These are phyloP conservation scores for Balanococcus diminutus DNA, from an alignment of 2,888 invertebrate species.

Conservation along the genomic window DNA sequence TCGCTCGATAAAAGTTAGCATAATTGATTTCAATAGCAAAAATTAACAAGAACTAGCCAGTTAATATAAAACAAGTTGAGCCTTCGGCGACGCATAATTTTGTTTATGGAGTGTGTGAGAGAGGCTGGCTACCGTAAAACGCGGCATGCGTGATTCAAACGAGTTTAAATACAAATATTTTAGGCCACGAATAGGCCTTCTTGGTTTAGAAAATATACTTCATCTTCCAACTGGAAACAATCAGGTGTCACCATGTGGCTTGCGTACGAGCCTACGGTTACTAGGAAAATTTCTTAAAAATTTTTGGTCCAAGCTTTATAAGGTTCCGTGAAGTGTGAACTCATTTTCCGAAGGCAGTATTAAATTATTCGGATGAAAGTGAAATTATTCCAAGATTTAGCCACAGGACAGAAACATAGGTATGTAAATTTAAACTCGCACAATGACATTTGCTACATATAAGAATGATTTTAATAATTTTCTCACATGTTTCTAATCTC, in stretches of 20 bases:
- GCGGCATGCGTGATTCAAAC: conserved; percentile 32
- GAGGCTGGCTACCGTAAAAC: conserved; percentile 18
- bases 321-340: neutral
- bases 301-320: neutral
- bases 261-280: neutral
- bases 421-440: neutral
- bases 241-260: conserved; percentile 8
- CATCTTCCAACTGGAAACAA: conserved; percentile 19
- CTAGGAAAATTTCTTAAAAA: neutral
- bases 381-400: neutral
- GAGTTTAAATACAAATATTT: neutral
- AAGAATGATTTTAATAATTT: neutral
- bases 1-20: neutral
- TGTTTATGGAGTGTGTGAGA: neutral
- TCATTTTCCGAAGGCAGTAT: neutral
- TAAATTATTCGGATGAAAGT: neutral
- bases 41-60: neutral
- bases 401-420: neutral
- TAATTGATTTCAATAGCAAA: neutral
- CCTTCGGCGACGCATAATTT: neutral
- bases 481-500: neutral
- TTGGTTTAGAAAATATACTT: neutral
- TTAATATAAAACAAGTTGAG: conserved; percentile 1
- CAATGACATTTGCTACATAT: neutral
- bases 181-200: neutral